These are phyloP conservation scores for Troilus luridus DNA, from an alignment of 2,888 invertebrate species.

Conservation along the genomic window DNA sequence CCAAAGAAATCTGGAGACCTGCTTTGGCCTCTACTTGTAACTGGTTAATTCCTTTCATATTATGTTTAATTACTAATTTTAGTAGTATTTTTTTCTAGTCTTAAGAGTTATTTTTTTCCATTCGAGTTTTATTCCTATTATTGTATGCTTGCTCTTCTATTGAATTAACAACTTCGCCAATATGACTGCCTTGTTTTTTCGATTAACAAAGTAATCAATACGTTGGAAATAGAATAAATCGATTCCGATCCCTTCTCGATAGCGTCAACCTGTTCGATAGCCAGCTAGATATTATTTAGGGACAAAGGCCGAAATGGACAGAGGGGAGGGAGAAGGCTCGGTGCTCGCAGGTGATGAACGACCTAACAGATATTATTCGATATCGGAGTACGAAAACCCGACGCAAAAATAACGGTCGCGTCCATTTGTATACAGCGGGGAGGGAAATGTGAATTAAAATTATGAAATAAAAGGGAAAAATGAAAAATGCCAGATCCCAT, in stretches of 20 bases:
- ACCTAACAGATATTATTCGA: slow-evolving; percentile 51
- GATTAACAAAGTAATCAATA: not conserved
- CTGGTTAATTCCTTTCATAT: no score
- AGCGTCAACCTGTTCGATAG: not conserved
- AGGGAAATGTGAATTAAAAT: slow-evolving; percentile 52
- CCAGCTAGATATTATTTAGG: slow-evolving; percentile 3
- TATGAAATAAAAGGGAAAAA: slow-evolving; percentile 51
- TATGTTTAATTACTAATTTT: no score
- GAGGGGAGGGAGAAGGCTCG: not conserved
- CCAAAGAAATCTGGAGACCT: no score
- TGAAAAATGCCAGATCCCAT: slow-evolving; percentile 49
- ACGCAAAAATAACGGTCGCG: slow-evolving; percentile 42
- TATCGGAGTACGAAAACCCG: slow-evolving; percentile 38
- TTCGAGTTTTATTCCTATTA: no score
- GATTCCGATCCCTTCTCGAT: not conserved
- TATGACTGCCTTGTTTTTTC: not conserved
- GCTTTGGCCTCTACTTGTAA: no score
- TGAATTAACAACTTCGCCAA: not conserved
- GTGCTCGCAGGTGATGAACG: not conserved
- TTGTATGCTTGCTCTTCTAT: no score
- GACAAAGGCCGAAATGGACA: not conserved
- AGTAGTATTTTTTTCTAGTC: no score
- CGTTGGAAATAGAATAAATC: not conserved
- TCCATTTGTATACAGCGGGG: slow-evolving; percentile 43
- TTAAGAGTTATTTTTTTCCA: no score